Conservation (phyloP, 2,113 vertebrate species). For the Butorides virescens region DNA sequence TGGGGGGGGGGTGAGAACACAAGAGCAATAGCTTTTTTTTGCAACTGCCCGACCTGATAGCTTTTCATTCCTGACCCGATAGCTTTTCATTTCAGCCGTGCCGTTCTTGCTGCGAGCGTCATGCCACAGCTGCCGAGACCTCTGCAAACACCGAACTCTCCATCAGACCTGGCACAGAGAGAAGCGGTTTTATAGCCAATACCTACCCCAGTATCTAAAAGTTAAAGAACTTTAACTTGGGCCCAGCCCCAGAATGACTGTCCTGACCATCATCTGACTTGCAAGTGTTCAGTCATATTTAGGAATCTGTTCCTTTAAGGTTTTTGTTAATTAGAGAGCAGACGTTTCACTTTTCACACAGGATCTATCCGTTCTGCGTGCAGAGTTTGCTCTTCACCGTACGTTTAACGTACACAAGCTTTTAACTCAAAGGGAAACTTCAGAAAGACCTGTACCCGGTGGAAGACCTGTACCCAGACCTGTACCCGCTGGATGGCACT, state of each 20-base stretch:
- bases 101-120: not conserved
- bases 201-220: not conserved
- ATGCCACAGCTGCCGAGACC: not conserved
- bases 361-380: not conserved
- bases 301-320: not conserved
- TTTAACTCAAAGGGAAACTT: not conserved
- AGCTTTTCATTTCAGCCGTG: not conserved
- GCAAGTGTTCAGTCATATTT: not conserved
- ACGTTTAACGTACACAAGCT: not conserved
- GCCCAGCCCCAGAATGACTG: not conserved
- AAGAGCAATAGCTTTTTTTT: not conserved
- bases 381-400: not conserved
- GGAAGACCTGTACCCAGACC: not conserved
- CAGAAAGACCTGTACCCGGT: not conserved
- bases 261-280: too few species aligned
- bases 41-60: not conserved
- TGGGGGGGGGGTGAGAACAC: not conserved
- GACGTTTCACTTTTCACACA: not conserved
- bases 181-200: too few species aligned
- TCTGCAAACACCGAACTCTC: not conserved
- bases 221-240: not conserved
- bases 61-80: too few species aligned
- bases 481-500: fast-evolving
- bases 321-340: not conserved
- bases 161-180: not conserved